phyloP scores from a whole-genome alignment of 2,888 invertebrate species.

The Galerucella calmariensis region DNA sequence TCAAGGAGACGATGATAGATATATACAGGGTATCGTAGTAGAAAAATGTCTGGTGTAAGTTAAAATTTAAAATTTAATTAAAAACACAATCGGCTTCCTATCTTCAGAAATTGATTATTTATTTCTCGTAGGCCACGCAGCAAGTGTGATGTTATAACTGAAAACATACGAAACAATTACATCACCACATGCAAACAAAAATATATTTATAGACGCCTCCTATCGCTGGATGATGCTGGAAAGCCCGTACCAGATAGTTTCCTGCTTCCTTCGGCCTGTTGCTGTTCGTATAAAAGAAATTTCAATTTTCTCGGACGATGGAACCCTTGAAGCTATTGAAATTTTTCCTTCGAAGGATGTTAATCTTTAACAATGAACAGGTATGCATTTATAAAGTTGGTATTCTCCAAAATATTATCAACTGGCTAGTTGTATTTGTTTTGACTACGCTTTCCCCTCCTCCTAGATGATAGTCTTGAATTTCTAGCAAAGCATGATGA shows the following conservation, averaged over 20 bases:
- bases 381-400: too few relatives aligned
- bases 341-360: too few relatives aligned
- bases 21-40: slow-evolving; percentile 76
- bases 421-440: too few relatives aligned
- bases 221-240: slow-evolving; percentile 67
- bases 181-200: slow-evolving; percentile 70
- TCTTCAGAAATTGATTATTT: not conserved
- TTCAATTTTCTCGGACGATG: slow-evolving; percentile 34
- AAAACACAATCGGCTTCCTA: not conserved
- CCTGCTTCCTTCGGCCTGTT: slow-evolving; percentile 80
- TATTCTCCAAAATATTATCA: too few relatives aligned
- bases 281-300: slow-evolving; percentile 67
- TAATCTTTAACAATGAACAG: too few relatives aligned
- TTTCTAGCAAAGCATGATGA: too few relatives aligned
- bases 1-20: slow-evolving; percentile 65
- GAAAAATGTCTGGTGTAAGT: slow-evolving; percentile 71
- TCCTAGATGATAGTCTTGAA: too few relatives aligned
- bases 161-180: slow-evolving; percentile 63
- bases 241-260: slow-evolving; percentile 67
- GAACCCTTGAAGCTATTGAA: too few relatives aligned
- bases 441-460: too few relatives aligned
- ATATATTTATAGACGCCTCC: slow-evolving; percentile 68
- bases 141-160: slow-evolving; percentile 67
- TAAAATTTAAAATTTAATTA: not conserved
- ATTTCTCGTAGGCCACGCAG: slow-evolving; percentile 11